These are phyloP conservation scores for Acrossocheilus wenchowensis DNA, from an alignment of 2,797 vertebrate species.

Conservation along the genomic window DNA sequence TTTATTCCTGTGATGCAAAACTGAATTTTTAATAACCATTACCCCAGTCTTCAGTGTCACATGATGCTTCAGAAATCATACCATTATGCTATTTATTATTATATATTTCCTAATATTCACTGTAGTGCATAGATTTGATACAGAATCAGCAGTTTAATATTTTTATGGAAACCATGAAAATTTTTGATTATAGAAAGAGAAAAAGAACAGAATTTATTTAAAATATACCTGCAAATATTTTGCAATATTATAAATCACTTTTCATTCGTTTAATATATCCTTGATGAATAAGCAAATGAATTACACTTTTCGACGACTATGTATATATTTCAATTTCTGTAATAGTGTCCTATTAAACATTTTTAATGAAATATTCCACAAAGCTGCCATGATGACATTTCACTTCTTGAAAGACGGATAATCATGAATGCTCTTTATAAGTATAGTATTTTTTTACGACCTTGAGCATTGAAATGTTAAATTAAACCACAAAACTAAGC, in stretches of 20 bases:
- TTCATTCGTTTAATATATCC: neutral
- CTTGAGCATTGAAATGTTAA: neutral
- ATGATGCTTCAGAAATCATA: neutral
- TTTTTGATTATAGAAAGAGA: too few relatives aligned
- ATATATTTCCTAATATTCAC: too few relatives aligned
- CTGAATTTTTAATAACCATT: neutral
- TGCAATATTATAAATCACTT: neutral
- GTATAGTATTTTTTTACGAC: neutral
- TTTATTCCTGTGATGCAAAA: too few relatives aligned
- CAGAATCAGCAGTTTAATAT: too few relatives aligned
- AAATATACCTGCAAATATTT: too few relatives aligned
- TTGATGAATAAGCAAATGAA: neutral
- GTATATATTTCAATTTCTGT: neutral
- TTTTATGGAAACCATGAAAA: neutral
- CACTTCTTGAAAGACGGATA: neutral
- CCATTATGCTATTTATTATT: neutral
- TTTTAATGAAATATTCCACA: neutral
- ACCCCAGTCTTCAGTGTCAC: neutral
- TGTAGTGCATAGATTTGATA: neutral
- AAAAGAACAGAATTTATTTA: too few relatives aligned
- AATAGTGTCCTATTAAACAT: neutral
- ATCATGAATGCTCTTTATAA: neutral
- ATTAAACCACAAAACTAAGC: neutral
- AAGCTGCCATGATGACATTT: neutral
- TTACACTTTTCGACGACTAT: neutral